Evolutionary conservation across 2,888 invertebrate genomes (phyloP), one percentile per base, ranked within the genome.

Genomic region (Leptarthrus brevirostris): DNA sequence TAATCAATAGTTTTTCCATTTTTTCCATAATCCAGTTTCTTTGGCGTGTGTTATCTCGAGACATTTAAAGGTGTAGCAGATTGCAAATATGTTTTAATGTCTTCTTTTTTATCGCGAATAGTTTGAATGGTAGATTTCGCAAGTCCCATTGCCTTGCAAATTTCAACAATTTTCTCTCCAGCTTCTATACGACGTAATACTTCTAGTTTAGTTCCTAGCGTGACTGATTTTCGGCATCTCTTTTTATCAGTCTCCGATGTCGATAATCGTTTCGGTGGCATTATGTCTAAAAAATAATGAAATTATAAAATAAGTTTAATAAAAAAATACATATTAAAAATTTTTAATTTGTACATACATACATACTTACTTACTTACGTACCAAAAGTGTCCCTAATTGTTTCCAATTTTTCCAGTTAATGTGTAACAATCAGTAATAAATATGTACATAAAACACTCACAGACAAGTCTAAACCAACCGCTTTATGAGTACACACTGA

Each of bases 21-120:
- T 40, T 40, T 12, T 40, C 40, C 40, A 40, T 40, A 40, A 40
- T 40, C 6, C n/a, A 12, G n/a, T 12, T 40, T 40, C 40, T 40
- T 12, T 40, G 40, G 40, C 40, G 40, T 12, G 40, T 40, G n/a
- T 40, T 12, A n/a, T 40, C 12, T 40, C 12, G 40, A 3, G 12
- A 12, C 76, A 77, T 58, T 78, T 78, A 76, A 77, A 72, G 79
- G 74, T 74, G 76, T 75, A 72, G 75, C 77, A 73, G 75, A 77
- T 71, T 75, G 74, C 20, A 24, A 73, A 70, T 73, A 47, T 73
- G 72, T 52, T 73, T 74, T 75, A 75, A 78, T 76, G 18, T 78
- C 26, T 61, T 77, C 73, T 54, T 78, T 77, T 34, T 76, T 77
- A 77, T 78, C 74, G 40, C 75, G 74, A 74, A 78, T 78, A 66